Evolutionary conservation across 2,797 vertebrate species (phyloP).

Genomic region (Channa striata): DNA sequence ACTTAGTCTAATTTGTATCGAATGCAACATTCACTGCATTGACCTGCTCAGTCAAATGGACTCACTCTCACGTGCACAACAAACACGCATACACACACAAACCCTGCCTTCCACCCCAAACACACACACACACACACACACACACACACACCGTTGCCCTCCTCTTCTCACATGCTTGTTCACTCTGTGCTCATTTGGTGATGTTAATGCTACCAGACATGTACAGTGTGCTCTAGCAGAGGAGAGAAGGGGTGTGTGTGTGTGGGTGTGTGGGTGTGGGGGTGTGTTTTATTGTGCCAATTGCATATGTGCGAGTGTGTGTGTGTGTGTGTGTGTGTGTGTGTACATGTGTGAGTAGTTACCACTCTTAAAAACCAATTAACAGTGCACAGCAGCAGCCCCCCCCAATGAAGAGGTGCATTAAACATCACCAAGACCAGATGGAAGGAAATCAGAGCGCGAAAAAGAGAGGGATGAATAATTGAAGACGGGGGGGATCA

Average conservation of each 20-base stretch:
- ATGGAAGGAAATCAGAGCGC: slow-evolving; percentile 79
- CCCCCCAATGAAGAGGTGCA: slow-evolving; percentile 77
- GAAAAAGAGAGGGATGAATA: slow-evolving; percentile 78
- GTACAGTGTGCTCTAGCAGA: slow-evolving; percentile 74
- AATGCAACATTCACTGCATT: slow-evolving; percentile 63
- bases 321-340: slow-evolving; percentile 28
- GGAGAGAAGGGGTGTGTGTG: slow-evolving; percentile 36
- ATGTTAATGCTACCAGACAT: slow-evolving; percentile 77
- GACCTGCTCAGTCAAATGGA: slow-evolving; percentile 59
- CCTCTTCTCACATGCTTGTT: slow-evolving; percentile 65
- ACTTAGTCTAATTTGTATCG: slow-evolving; percentile 55
- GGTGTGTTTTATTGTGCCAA: slow-evolving; percentile 20
- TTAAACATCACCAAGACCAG: slow-evolving; percentile 81
- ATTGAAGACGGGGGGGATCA: slow-evolving; percentile 76
- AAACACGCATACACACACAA: slow-evolving; percentile 24
- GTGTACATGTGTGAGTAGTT: slow-evolving; percentile 64
- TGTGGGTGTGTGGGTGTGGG: slow-evolving; percentile 23
- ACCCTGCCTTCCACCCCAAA: background rate
- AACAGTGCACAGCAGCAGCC: slow-evolving; percentile 68
- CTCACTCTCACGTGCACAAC: slow-evolving; percentile 46
- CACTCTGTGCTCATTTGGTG: slow-evolving; percentile 74
- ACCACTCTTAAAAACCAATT: slow-evolving; percentile 83
- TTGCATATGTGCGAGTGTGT: slow-evolving; percentile 20
- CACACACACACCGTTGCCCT: slow-evolving; percentile 39
- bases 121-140: slow-evolving; percentile 30